These are phyloP conservation scores for Etheostoma spectabile DNA, from an alignment of 2,113 vertebrate species.

Conservation along the genomic window DNA sequence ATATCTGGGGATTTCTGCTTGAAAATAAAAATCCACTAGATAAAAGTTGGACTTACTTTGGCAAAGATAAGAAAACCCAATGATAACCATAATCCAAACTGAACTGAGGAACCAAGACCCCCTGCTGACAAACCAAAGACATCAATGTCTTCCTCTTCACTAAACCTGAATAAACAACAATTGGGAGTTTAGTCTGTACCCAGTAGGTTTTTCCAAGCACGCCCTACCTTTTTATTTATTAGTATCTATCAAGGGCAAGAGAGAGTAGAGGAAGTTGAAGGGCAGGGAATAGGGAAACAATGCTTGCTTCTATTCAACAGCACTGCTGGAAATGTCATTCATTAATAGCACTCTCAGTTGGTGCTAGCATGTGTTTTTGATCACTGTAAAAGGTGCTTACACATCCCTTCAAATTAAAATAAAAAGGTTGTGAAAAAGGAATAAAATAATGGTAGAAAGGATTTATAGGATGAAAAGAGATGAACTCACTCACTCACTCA, in stretches of 20 bases:
- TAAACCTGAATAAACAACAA: background rate
- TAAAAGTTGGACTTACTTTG: background rate
- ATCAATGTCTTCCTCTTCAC: background rate
- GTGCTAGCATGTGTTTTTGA: background rate
- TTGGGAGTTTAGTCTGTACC: background rate
- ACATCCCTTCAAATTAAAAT: background rate
- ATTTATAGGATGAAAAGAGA: background rate
- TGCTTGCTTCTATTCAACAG: constrained; percentile 8
- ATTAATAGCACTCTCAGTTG: constrained; percentile 5
- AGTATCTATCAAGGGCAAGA: background rate
- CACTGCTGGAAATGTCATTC: constrained; percentile 28
- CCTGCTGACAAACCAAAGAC: background rate
- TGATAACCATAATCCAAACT: background rate
- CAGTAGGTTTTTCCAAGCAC: background rate
- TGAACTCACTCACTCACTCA: background rate
- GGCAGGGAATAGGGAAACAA: constrained; percentile 4
- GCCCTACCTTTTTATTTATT: background rate
- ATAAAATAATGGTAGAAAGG: background rate
- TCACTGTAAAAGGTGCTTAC: background rate
- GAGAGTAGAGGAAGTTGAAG: background rate
- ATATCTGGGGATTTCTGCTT: background rate
- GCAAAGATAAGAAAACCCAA: background rate
- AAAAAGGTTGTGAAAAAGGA: background rate
- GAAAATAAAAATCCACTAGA: background rate
- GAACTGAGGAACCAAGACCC: background rate